Conservation (phyloP, 1,140 invertebrate species). For the Papilio aristodemus region DNA sequence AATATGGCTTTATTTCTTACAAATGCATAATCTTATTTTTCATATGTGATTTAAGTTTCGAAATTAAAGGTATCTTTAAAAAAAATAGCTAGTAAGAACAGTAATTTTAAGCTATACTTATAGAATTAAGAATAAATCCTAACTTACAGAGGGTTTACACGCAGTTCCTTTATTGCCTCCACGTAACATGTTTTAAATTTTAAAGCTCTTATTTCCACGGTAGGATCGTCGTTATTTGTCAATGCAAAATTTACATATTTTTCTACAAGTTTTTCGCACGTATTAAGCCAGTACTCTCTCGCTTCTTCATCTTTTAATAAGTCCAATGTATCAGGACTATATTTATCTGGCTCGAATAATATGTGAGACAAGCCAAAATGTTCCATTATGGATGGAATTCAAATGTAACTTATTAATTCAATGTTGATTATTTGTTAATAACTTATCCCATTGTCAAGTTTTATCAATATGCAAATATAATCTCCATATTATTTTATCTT, state of each 20-base stretch:
- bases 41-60: too few relatives aligned
- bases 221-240: slow-evolving; percentile 87
- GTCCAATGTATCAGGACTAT: slow-evolving; percentile 95
- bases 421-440: slow-evolving; percentile 37
- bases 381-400: slow-evolving; percentile 60
- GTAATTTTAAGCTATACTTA: too few relatives aligned
- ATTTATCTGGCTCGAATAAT: slow-evolving; percentile 80
- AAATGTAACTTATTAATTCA: slow-evolving; percentile 33
- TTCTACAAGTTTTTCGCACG: slow-evolving; percentile 91
- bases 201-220: slow-evolving; percentile 88
- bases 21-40: too few relatives aligned
- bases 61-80: too few relatives aligned
- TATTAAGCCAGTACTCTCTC: slow-evolving; percentile 95
- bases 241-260: slow-evolving; percentile 89
- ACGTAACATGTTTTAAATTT: slow-evolving; percentile 93
- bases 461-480: slow-evolving; percentile 66
- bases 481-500: slow-evolving; percentile 58
- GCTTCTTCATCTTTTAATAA: slow-evolving; percentile 92
- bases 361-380: slow-evolving; percentile 73
- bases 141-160: slow-evolving; percentile 90
- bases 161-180: slow-evolving; percentile 88
- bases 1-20: too few relatives aligned
- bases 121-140: not conserved
- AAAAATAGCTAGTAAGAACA: too few relatives aligned
- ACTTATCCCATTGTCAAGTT: slow-evolving; percentile 62